These are phyloP conservation scores for Pholis gunnellus DNA, from an alignment of 2,113 vertebrate genomes.

Conservation along the genomic window DNA sequence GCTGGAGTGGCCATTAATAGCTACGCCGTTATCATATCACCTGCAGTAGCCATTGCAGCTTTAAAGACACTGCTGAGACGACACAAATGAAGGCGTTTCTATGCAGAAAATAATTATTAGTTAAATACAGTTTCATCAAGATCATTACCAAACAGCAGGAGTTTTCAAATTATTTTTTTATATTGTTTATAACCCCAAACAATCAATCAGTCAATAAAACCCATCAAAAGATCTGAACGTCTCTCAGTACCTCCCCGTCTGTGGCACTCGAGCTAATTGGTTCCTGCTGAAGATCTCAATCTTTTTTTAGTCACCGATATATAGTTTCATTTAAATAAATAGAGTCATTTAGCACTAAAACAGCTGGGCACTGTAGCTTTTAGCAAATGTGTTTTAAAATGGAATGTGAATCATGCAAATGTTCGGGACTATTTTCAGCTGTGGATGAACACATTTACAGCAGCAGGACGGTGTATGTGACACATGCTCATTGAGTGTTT, in stretches of 20 bases:
- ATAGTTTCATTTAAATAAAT: background rate
- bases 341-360: background rate
- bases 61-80: background rate
- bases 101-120: background rate
- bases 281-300: background rate
- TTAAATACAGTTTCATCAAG: constrained; percentile 7
- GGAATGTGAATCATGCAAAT: background rate
- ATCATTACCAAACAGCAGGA: background rate
- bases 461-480: background rate
- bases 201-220: background rate
- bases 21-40: constrained; percentile 14
- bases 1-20: constrained; percentile 54
- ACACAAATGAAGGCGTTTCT: background rate
- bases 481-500: background rate
- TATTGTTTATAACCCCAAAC: background rate
- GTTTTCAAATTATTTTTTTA: background rate
- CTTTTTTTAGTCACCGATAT: background rate
- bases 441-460: background rate
- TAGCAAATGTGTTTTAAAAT: background rate
- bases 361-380: background rate
- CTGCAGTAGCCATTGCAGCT: background rate
- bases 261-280: background rate
- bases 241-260: background rate
- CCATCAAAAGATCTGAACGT: background rate
- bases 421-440: constrained; percentile 13